Percentiles rank a stretch among this genome's conserved stretches.
phyloP scores from a whole-genome alignment of 2,888 invertebrate species.

The Drosophila affinis region DNA sequence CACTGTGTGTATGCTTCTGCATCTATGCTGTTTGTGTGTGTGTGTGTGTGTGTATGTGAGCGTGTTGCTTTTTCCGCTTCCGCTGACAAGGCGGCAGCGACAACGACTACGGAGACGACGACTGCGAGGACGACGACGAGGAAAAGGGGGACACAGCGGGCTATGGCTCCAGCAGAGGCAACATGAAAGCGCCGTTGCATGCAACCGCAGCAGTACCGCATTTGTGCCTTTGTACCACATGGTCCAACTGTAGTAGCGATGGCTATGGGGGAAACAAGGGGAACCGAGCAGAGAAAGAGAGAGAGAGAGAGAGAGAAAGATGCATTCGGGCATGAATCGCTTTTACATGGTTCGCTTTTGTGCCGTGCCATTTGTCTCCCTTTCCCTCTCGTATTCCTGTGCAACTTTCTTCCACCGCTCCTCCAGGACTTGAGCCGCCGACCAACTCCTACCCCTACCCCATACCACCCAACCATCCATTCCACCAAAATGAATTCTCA shows the following conservation, averaged over 20 bases:
- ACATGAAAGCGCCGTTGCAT: conserved; percentile 76
- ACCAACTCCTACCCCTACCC: conserved; percentile 4
- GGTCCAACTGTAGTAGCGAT: conserved; percentile 20
- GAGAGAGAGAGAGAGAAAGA: conserved; percentile 21
- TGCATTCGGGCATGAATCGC: conserved; percentile 76
- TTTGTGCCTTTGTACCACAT: conserved; percentile 69
- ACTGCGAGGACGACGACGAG: conserved; percentile 3
- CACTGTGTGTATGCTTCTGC: too few species aligned
- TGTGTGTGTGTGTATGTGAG: conserved; percentile 36
- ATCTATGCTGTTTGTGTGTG: conserved; percentile 1
- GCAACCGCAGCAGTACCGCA: conserved; percentile 74
- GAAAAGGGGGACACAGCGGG: conserved; percentile 17
- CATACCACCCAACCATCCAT: background rate
- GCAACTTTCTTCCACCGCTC: conserved; percentile 8
- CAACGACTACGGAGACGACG: conserved; percentile 25
- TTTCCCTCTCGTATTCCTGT: conserved; percentile 1
- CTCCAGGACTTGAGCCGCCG: conserved; percentile 3
- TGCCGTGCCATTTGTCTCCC: conserved; percentile 43
- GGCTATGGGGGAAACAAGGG: background rate
- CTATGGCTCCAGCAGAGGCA: conserved; percentile 32
- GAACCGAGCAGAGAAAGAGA: background rate
- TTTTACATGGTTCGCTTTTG: conserved; percentile 70
- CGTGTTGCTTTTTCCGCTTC: conserved; percentile 75
- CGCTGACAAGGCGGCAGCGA: conserved; percentile 72
- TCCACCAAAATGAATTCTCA: conserved; percentile 6